Evolutionary conservation across 2,113 vertebrate species (phyloP).

Genomic region (Podocnemis expansa): DNA sequence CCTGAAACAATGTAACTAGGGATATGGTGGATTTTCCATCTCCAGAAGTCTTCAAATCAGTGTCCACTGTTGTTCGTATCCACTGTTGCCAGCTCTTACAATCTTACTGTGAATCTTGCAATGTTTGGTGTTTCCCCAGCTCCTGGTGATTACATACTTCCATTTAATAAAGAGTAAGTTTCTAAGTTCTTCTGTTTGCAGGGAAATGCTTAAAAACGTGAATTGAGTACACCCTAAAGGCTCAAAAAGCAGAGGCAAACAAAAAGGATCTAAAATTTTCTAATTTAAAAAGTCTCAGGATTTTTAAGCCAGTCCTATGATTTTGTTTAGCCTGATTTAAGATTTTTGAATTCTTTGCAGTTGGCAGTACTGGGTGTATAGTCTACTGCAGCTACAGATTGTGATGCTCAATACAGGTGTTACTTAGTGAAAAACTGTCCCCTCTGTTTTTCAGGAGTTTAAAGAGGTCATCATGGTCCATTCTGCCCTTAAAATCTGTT

Average conservation of each 20-base stretch:
- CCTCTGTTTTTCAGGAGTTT: neutral
- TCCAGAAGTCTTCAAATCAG: constrained; percentile 48
- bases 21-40: constrained; percentile 67
- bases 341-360: constrained; percentile 14
- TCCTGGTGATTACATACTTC: constrained; percentile 45
- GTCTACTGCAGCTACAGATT: neutral
- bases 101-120: constrained; percentile 9
- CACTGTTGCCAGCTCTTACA: neutral
- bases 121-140: neutral
- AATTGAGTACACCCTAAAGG: neutral
- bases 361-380: neutral
- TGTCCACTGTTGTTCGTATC: constrained; percentile 26
- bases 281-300: neutral
- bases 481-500: neutral
- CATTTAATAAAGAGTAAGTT: constrained; percentile 38
- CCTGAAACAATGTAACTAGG: neutral
- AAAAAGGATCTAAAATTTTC: neutral
- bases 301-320: neutral
- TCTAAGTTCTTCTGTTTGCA: constrained; percentile 10
- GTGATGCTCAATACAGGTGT: neutral
- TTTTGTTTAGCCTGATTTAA: neutral
- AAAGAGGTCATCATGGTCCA: neutral
- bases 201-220: neutral
- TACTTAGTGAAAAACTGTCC: neutral
- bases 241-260: neutral